Conservation (phyloP, 2,797 vertebrate genomes). For the Synaphobranchus kaupii region DNA sequence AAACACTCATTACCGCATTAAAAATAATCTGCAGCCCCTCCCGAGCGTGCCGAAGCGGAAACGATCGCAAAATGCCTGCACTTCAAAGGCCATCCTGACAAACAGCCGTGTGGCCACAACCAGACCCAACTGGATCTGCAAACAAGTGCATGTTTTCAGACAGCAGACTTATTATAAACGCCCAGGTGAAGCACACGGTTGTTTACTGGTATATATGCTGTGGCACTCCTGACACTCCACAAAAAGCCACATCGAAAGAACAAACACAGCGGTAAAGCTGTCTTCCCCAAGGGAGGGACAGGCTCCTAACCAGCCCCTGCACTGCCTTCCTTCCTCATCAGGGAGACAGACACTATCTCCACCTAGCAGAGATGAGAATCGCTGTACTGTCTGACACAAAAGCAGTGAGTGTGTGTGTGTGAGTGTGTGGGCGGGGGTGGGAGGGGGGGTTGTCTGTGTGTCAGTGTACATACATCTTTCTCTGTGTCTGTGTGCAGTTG, state of each 20-base stretch:
- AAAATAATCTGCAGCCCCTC: background rate
- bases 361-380: background rate
- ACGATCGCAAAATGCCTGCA: background rate
- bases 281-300: constrained; percentile 22
- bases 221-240: constrained; percentile 25
- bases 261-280: background rate
- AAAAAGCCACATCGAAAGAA: constrained; percentile 26
- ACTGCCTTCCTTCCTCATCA: background rate
- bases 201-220: constrained; percentile 46
- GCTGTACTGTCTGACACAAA: background rate
- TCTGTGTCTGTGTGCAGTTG: background rate
- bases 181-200: constrained; percentile 38
- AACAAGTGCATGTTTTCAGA: background rate
- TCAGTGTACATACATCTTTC: background rate
- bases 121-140: background rate
- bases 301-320: background rate
- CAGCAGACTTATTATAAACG: background rate
- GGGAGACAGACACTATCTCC: constrained; percentile 20
- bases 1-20: constrained; percentile 14
- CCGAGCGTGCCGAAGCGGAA: background rate
- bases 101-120: background rate
- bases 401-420: background rate
- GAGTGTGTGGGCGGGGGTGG: no score
- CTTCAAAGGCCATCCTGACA: background rate
- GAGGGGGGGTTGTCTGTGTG: no score